Base-by-base conservation (phyloP, 2,797 vertebrate genomes). In the Protosalanx chinensis region DNA sequence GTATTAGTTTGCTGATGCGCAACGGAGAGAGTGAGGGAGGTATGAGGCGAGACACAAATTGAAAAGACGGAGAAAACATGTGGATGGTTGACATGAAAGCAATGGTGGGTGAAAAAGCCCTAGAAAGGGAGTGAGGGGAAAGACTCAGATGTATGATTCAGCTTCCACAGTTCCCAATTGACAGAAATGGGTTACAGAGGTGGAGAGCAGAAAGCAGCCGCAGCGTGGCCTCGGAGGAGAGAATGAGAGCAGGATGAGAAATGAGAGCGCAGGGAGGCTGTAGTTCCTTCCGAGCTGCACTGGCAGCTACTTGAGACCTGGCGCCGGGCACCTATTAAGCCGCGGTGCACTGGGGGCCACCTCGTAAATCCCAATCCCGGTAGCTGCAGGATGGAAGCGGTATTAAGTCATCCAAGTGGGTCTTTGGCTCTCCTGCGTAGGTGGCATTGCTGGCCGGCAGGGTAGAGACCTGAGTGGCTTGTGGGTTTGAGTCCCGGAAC, bases 211-310 rank as follows among this genome's bases (percentile, higher is more conserved):
- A 46, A 46, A 46, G 41, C 41, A 46, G 57, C 1, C 18, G n/a
- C 57, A 20, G 60, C 27, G 12, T 13, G 30, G 60, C 12, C 27
- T 49, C 37, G 20, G 37, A 8, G 20, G 73, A 64, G 76, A 80
- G 79, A 87, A 89, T 73, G 79, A 72, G 81, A 83, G 76, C 74
- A 82, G 73, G 68, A 85, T 80, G 85, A 86, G 72, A 73, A 88
- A 87, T 81, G 80, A 79, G 77, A 63, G 72, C 64, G 35, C 29
- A 60, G 71, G 74, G 56, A 71, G 29, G 72, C 73, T 29, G 77
- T 65, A 76, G 82, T 76, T 79, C 72, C 49, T 61, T 64, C 75
- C 73, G 75, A 35, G 30, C 61, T 1, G 1, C 3, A 32, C 72
- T 61, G 70, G 73, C 79, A 63, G 81, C 81, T 79, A 76, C 76